phyloP scores from a whole-genome alignment of 2,113 vertebrate genomes.

The Engraulis encrasicolus region DNA sequence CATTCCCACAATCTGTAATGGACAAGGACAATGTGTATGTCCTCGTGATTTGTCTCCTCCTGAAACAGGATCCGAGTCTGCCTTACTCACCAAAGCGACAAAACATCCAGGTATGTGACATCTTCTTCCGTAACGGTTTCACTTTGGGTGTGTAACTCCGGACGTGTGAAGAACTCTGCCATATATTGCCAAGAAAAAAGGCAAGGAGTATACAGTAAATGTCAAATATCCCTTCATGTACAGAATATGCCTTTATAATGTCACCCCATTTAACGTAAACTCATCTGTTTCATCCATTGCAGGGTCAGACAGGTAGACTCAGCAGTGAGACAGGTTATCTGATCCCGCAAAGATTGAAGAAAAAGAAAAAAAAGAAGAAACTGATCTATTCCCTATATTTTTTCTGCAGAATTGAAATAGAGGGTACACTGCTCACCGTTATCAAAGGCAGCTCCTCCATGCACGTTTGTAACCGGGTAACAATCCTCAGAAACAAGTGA shows the following conservation, averaged over 20 bases:
- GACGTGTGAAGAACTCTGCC: background rate
- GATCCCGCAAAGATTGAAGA: no score
- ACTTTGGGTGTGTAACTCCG: background rate
- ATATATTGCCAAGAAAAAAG: constrained; percentile 22
- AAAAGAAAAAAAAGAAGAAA: no score
- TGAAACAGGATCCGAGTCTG: background rate
- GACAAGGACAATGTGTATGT: no score
- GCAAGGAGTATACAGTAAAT: background rate
- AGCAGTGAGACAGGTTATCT: no score
- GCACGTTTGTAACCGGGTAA: background rate
- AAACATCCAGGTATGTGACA: constrained; percentile 25
- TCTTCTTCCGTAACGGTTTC: background rate
- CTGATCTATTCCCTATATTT: no score
- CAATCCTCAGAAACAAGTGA: background rate
- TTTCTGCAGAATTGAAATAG: background rate
- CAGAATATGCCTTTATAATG: background rate
- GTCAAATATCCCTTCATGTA: constrained; percentile 21
- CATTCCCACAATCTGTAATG: no score
- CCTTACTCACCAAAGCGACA: constrained; percentile 7
- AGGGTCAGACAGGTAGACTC: no score
- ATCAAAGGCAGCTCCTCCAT: constrained; percentile 52
- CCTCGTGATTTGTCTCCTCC: background rate
- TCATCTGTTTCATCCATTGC: background rate
- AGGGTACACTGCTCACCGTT: constrained; percentile 57
- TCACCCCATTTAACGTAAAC: background rate